A percentile compares a stretch with the other conserved stretches of the same genome.
These are phyloP conservation scores for Ursus arctos DNA, from an alignment of 2,113 vertebrate genomes.

Conservation along the genomic window DNA sequence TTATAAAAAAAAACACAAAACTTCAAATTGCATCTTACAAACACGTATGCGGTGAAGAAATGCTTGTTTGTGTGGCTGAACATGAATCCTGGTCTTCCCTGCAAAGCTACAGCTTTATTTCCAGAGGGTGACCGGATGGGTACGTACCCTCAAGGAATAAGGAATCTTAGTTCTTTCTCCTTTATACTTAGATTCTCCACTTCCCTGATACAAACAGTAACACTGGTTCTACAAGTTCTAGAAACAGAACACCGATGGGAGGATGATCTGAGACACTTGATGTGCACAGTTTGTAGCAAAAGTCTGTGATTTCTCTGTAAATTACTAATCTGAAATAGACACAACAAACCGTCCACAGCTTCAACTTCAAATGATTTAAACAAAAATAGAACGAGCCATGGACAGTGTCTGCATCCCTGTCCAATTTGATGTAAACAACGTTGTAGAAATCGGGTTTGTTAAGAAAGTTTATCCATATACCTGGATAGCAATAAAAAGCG, in stretches of 20 bases:
- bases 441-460: constrained; percentile 92
- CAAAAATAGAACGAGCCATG: constrained; percentile 90
- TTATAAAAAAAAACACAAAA: constrained; percentile 11
- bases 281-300: constrained; percentile 83
- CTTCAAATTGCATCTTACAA: constrained; percentile 79
- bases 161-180: constrained; percentile 72
- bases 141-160: neutral
- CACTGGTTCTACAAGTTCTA: constrained; percentile 79
- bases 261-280: constrained; percentile 81
- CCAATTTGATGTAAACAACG: constrained; percentile 91
- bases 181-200: constrained; percentile 79
- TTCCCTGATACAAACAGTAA: constrained; percentile 77
- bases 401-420: constrained; percentile 90
- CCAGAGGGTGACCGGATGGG: neutral
- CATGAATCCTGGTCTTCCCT: constrained; percentile 69
- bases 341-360: constrained; percentile 88
- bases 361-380: constrained; percentile 89
- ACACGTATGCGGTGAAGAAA: constrained; percentile 67
- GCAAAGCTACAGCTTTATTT: constrained; percentile 60
- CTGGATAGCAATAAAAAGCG: constrained; percentile 96
- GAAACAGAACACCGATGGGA: constrained; percentile 85
- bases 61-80: constrained; percentile 62
- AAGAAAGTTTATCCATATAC: constrained; percentile 96
- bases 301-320: constrained; percentile 85
- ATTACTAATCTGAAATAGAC: constrained; percentile 86